Percentiles rank a stretch among this genome's conserved stretches.
These are phyloP conservation scores for Smutsia gigantea DNA, from an alignment of 2,797 vertebrate species.

Conservation along the genomic window DNA sequence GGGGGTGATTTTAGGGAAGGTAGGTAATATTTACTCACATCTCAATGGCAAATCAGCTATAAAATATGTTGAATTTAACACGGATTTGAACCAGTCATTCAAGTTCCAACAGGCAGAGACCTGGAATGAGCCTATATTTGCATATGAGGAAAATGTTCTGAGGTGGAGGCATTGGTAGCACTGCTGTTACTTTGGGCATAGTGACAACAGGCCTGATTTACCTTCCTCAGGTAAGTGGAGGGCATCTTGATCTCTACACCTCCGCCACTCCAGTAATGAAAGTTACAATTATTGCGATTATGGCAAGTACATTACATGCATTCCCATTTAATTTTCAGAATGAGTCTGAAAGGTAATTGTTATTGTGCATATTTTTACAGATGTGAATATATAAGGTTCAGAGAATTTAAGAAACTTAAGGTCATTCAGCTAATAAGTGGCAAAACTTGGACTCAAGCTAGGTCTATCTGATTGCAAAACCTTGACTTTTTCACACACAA, in stretches of 20 bases:
- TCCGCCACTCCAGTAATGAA: not conserved
- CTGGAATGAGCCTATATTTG: not conserved
- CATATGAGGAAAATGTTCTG: not conserved
- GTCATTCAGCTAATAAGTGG: not conserved
- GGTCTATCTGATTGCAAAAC: not conserved
- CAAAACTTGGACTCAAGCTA: not conserved
- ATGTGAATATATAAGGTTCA: not conserved
- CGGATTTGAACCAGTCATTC: not conserved
- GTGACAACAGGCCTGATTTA: not conserved
- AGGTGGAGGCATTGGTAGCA: not conserved
- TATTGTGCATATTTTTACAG: not conserved
- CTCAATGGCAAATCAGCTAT: not conserved
- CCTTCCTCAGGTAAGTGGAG: not conserved
- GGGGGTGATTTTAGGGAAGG: not conserved
- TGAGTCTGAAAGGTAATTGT: slow-evolving; percentile 39
- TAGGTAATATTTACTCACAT: not conserved
- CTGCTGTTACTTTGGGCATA: not conserved
- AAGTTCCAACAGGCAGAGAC: not conserved
- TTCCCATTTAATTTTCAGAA: not conserved
- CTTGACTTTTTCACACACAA: not conserved
- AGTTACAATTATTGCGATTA: not conserved
- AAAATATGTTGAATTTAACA: not conserved
- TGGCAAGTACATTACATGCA: not conserved
- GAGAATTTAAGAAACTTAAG: not conserved
- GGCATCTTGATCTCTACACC: not conserved